A percentile compares a stretch with the other conserved stretches of the same genome.
Evolutionary conservation across 1,140 invertebrate genomes (phyloP).

Genomic region (Platyscapa corneri): DNA sequence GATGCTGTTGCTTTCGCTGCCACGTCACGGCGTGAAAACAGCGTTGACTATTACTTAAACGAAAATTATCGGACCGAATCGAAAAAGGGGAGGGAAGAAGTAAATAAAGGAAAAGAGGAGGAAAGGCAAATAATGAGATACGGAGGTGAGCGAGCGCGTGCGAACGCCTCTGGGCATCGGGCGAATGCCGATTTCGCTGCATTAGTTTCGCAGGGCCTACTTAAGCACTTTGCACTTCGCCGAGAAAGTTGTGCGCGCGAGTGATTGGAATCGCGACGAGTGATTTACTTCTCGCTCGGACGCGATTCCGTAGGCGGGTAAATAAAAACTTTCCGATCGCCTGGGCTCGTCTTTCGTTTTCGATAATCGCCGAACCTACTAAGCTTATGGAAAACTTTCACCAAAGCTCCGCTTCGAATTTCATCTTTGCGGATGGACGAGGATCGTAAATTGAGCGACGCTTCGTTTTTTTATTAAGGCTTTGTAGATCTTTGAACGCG

Average conservation of each 20-base stretch:
- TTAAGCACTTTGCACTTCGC: not conserved
- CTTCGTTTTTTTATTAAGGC: not conserved
- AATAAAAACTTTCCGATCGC: not conserved
- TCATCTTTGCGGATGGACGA: too few relatives aligned
- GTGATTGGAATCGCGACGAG: not conserved
- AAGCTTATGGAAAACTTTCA: not conserved
- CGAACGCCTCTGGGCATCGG: not conserved
- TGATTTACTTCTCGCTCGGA: not conserved
- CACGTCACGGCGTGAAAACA: not conserved
- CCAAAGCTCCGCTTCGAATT: not conserved
- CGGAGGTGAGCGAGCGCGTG: not conserved
- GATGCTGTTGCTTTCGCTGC: not conserved
- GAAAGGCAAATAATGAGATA: not conserved
- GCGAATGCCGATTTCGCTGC: not conserved
- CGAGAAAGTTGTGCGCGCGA: not conserved
- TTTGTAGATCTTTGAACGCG: not conserved
- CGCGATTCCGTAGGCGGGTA: not conserved
- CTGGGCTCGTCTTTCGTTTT: not conserved
- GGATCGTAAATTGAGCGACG: not conserved
- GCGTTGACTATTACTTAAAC: slow-evolving; percentile 6
- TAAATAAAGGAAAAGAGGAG: too few relatives aligned
- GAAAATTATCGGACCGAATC: not conserved
- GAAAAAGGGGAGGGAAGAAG: too few relatives aligned
- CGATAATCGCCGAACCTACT: not conserved
- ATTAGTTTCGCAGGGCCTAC: not conserved